Evolutionary conservation across 2,113 vertebrate species (phyloP).

Genomic region (Lamprologus sp.): DNA sequence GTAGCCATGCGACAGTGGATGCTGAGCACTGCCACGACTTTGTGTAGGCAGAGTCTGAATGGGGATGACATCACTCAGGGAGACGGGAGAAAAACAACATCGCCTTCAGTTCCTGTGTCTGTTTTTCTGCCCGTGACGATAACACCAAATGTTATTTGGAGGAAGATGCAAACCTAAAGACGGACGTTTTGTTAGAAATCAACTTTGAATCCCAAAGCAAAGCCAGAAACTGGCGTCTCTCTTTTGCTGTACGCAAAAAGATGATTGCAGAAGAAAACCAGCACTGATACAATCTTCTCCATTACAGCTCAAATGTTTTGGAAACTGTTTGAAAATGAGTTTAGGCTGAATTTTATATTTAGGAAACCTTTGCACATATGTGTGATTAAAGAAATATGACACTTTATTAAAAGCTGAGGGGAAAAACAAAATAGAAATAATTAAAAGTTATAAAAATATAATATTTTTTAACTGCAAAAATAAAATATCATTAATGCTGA

Average conservation of each 20-base stretch:
- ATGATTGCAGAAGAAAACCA: background rate
- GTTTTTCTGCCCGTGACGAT: conserved; percentile 4
- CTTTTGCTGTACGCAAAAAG: background rate
- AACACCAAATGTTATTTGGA: background rate
- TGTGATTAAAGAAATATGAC: background rate
- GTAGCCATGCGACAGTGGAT: conserved; percentile 59
- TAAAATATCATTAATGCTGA: background rate
- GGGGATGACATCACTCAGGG: conserved; percentile 47
- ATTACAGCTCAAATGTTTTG: accelerated
- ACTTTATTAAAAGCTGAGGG: background rate
- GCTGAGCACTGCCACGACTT: conserved; percentile 35
- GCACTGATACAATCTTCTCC: accelerated
- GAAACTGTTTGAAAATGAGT: background rate
- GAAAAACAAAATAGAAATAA: background rate
- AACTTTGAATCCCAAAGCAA: background rate
- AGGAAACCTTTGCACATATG: accelerated
- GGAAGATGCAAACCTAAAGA: background rate
- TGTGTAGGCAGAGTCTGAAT: conserved; percentile 53
- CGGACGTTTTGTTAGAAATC: background rate
- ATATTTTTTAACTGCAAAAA: background rate
- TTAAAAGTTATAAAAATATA: background rate
- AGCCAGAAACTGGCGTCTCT: background rate
- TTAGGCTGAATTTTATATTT: background rate
- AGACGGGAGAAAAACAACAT: conserved; percentile 54
- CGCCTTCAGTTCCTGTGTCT: conserved; percentile 15